phyloP scores from a whole-genome alignment of 2,113 vertebrate genomes.

The Noturus placidus region DNA sequence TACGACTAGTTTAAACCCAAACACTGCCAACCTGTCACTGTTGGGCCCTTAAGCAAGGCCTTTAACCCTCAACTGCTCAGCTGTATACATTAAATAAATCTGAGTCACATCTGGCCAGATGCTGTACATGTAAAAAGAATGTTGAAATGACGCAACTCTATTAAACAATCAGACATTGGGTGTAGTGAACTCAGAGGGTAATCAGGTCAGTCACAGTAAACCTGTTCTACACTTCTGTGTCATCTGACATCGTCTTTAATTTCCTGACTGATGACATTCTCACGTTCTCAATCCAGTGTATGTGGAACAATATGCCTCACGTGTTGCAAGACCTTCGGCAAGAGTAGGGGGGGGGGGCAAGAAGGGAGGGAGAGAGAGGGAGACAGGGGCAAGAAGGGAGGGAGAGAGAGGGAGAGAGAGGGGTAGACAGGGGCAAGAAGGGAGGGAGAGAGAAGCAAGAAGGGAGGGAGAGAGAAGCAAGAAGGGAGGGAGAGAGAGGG shows the following conservation, averaged over 20 bases:
- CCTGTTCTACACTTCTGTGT: not conserved
- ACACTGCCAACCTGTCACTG: no score
- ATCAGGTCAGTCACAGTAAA: not conserved
- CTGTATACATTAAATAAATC: no score
- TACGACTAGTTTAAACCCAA: no score
- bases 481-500: not conserved
- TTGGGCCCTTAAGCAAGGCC: no score
- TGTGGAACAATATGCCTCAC: not conserved
- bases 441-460: no score
- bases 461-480: not conserved
- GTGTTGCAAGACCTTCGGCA: not conserved
- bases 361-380: not conserved
- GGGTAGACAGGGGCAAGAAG: no score
- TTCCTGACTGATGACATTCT: not conserved
- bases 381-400: not conserved
- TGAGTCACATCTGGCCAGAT: no score
- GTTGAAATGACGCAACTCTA: not conserved
- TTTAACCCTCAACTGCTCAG: no score
- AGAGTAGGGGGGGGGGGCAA: not conserved
- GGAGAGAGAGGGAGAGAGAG: not conserved
- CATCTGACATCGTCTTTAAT: not conserved
- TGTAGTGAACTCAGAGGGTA: not conserved
- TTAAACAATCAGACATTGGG: not conserved
- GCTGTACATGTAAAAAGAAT: not conserved
- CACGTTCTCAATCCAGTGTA: not conserved